phyloP scores from a whole-genome alignment of 2,797 vertebrate genomes.

The Sarcoramphus papa region DNA sequence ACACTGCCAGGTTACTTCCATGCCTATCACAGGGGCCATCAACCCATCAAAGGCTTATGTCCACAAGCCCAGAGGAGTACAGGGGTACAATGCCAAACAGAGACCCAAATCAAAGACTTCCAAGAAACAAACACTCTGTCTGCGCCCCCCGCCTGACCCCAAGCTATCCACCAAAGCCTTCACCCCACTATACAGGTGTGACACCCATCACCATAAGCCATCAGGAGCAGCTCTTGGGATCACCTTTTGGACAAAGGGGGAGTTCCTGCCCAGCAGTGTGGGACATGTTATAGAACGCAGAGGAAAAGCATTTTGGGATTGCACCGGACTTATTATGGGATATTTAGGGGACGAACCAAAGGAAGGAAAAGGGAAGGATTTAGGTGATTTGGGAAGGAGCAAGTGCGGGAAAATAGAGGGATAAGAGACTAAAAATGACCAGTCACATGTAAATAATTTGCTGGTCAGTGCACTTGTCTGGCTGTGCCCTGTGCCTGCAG shows the following conservation, averaged over 20 bases:
- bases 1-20: not conserved
- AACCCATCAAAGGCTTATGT: not conserved
- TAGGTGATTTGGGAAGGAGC: not conserved
- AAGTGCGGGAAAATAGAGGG: not conserved
- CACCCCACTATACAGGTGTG: not conserved
- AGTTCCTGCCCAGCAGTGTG: not conserved
- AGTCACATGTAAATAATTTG: not conserved
- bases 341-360: not conserved
- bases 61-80: not conserved
- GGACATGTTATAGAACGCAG: accelerated
- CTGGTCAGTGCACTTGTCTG: not conserved
- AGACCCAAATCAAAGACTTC: not conserved
- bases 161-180: not conserved
- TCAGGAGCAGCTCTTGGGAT: not conserved
- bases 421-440: not conserved
- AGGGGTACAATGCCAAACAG: not conserved
- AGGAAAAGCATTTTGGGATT: not conserved
- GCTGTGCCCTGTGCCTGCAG: not conserved
- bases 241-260: accelerated
- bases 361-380: not conserved
- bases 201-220: not conserved
- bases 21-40: not conserved
- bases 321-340: not conserved
- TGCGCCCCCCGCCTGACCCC: too few relatives aligned
- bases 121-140: not conserved